Percentiles rank a stretch among this genome's conserved stretches.
phyloP scores from a whole-genome alignment of 2,888 invertebrate genomes.

The Sclerodermus sp. region DNA sequence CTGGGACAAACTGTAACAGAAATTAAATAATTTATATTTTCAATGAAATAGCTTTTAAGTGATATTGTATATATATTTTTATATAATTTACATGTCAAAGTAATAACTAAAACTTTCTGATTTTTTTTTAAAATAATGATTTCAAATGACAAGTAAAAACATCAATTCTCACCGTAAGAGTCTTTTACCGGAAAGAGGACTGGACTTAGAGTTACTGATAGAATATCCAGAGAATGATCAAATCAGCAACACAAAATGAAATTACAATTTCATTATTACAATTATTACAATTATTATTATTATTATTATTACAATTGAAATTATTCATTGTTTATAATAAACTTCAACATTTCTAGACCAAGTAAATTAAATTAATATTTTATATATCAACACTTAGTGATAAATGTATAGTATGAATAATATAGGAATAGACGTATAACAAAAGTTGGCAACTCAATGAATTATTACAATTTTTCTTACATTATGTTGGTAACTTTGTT shows the following conservation, averaged over 20 bases:
- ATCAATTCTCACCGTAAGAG: background rate
- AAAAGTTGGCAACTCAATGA: no score
- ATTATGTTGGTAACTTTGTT: no score
- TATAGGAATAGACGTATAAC: no score
- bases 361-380: no score
- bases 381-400: no score
- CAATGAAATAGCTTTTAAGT: background rate
- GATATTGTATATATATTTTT: background rate
- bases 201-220: no score
- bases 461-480: no score
- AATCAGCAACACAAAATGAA: background rate
- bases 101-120: background rate
- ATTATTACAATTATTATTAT: background rate
- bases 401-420: no score
- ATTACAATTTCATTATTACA: background rate
- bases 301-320: background rate
- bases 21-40: background rate
- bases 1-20: background rate
- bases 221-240: background rate
- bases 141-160: background rate
- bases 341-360: no score
- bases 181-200: background rate
- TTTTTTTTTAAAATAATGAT: background rate
- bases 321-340: background rate
- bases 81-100: background rate